Evolutionary conservation across 2,797 vertebrate species (phyloP).

Genomic region (Ambastaia sidthimunki): DNA sequence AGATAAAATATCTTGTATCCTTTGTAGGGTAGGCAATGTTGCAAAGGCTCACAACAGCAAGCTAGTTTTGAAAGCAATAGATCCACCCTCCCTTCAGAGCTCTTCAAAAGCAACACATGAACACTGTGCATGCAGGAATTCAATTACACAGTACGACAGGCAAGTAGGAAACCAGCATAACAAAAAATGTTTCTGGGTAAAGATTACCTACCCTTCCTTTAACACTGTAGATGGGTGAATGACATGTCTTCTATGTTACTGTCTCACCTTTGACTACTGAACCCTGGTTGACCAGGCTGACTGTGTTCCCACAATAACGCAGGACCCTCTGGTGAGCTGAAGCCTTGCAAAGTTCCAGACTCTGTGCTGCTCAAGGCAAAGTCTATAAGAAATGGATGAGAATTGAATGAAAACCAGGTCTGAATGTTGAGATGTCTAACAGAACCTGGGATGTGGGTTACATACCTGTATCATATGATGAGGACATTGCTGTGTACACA

Average conservation of each 20-base stretch:
- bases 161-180: too few relatives aligned
- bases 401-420: neutral
- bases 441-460: neutral
- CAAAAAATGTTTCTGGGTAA: too few relatives aligned
- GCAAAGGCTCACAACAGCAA: too few relatives aligned
- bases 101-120: too few relatives aligned
- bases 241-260: neutral
- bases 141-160: too few relatives aligned
- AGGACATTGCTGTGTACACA: constrained; percentile 86
- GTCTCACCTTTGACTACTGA: constrained; percentile 89
- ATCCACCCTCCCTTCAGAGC: too few relatives aligned
- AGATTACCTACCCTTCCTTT: too few relatives aligned
- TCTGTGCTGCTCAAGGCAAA: constrained; percentile 89
- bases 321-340: constrained; percentile 85
- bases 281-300: constrained; percentile 81
- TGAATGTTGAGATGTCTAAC: neutral
- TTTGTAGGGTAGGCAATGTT: too few relatives aligned
- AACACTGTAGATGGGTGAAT: neutral
- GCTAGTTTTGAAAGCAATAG: too few relatives aligned
- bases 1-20: too few relatives aligned
- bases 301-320: constrained; percentile 91
- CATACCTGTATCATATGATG: constrained; percentile 89
- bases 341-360: constrained; percentile 85
- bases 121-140: too few relatives aligned
- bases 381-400: constrained; percentile 74